Evolutionary conservation across 2,888 invertebrate species (phyloP).

Genomic region (Amblyjoppa proteus): DNA sequence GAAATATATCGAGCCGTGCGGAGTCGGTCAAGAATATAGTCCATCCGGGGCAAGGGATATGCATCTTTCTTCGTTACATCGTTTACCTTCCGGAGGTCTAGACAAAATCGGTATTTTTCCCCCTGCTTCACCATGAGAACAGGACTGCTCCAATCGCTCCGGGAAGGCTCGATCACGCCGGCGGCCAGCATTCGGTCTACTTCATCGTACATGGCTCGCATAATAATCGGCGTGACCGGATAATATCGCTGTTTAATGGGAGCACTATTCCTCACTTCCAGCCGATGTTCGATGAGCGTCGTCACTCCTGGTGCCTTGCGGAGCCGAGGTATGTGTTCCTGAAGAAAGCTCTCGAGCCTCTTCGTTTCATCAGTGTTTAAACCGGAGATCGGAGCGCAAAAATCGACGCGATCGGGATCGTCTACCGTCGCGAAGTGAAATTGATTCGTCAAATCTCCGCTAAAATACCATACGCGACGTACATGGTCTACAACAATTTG

Average conservation of each 20-base stretch:
- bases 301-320: slow-evolving; percentile 3
- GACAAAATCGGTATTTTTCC: too few species aligned
- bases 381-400: neutral
- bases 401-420: neutral
- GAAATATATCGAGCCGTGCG: too few species aligned
- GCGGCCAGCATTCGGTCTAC: slow-evolving; percentile 76
- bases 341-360: neutral
- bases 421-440: neutral
- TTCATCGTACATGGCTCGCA: slow-evolving; percentile 66
- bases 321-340: neutral
- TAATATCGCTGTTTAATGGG: slow-evolving; percentile 62
- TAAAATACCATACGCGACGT: neutral
- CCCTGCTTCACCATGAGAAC: too few species aligned
- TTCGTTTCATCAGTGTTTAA: neutral
- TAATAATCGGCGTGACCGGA: slow-evolving; percentile 50
- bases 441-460: accelerated
- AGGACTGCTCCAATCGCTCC: too few species aligned
- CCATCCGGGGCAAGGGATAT: neutral
- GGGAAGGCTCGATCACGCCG: slow-evolving; percentile 31
- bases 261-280: slow-evolving; percentile 26
- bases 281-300: slow-evolving; percentile 20
- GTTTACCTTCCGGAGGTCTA: slow-evolving; percentile 77
- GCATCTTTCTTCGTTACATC: slow-evolving; percentile 74
- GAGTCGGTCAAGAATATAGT: too few species aligned
- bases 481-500: neutral